These are phyloP conservation scores for Scelioninae gen. 2 DNA, from an alignment of 2,888 invertebrate species.

Conservation along the genomic window DNA sequence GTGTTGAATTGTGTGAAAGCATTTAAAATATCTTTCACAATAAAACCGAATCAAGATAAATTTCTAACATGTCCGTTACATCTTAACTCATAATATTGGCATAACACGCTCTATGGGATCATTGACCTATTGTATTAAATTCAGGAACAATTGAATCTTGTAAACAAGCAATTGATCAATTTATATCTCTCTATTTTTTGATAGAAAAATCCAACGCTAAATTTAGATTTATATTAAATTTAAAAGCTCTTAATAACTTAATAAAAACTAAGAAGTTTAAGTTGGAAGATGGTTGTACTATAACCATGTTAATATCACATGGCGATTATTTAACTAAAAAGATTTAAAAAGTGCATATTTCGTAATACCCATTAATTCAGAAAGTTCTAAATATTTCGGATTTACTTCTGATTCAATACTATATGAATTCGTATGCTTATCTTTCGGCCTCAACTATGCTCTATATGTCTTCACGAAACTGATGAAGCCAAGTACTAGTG, in stretches of 20 bases:
- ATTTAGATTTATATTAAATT: conserved; percentile 43
- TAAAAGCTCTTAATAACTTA: conserved; percentile 44
- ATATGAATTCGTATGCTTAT: conserved; percentile 55
- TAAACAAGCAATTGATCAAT: conserved; percentile 14
- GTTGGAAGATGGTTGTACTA: conserved; percentile 5
- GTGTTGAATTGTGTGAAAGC: too few relatives aligned
- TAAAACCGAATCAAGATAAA: too few relatives aligned
- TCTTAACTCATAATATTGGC: too few relatives aligned
- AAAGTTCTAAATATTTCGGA: conserved; percentile 46
- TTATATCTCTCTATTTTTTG: conserved; percentile 41
- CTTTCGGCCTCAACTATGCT: conserved; percentile 51
- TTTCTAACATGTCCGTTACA: too few relatives aligned
- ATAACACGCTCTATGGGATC: too few relatives aligned
- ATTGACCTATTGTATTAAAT: too few relatives aligned
- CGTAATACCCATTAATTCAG: neutral
- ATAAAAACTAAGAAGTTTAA: conserved; percentile 43
- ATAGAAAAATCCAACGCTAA: conserved; percentile 30
- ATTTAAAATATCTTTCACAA: too few relatives aligned
- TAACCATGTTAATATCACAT: conserved; percentile 7
- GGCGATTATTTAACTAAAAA: conserved; percentile 28
- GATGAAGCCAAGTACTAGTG: conserved; percentile 56
- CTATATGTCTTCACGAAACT: conserved; percentile 57
- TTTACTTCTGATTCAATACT: conserved; percentile 26
- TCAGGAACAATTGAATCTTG: too few relatives aligned
- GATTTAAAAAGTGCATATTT: conserved; percentile 41